Conservation (phyloP, 2,797 vertebrate genomes). For the Helarctos malayanus region DNA sequence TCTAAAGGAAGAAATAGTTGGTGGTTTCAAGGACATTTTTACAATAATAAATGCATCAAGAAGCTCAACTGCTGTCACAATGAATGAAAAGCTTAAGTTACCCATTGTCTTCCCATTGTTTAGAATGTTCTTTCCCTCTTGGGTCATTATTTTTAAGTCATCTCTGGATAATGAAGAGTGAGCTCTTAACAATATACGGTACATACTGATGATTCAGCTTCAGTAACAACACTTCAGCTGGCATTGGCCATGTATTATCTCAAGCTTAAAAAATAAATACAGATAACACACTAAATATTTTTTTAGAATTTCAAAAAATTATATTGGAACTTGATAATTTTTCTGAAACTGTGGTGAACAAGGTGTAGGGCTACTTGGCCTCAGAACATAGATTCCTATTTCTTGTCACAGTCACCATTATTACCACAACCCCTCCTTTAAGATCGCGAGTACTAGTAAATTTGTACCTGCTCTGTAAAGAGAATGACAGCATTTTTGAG, state of each 20-base stretch:
- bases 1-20: constrained; percentile 68
- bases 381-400: constrained; percentile 39
- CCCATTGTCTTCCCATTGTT: not conserved
- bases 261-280: constrained; percentile 65
- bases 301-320: constrained; percentile 48
- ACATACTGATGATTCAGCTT: constrained; percentile 8
- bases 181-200: not conserved
- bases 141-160: not conserved
- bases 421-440: not conserved
- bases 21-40: constrained; percentile 63
- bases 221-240: not conserved
- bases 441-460: not conserved
- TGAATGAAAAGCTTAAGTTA: not conserved
- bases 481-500: constrained; percentile 34
- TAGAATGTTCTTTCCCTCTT: not conserved
- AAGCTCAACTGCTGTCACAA: constrained; percentile 21
- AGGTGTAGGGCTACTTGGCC: not conserved
- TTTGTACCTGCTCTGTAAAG: not conserved
- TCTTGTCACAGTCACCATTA: not conserved
- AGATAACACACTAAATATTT: constrained; percentile 12
- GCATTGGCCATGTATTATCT: constrained; percentile 24
- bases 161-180: not conserved
- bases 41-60: constrained; percentile 52
- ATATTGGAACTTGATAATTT: constrained; percentile 30
- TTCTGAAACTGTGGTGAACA: constrained; percentile 48